phyloP scores from a whole-genome alignment of 2,888 invertebrate species.

The Acronicta alni region DNA sequence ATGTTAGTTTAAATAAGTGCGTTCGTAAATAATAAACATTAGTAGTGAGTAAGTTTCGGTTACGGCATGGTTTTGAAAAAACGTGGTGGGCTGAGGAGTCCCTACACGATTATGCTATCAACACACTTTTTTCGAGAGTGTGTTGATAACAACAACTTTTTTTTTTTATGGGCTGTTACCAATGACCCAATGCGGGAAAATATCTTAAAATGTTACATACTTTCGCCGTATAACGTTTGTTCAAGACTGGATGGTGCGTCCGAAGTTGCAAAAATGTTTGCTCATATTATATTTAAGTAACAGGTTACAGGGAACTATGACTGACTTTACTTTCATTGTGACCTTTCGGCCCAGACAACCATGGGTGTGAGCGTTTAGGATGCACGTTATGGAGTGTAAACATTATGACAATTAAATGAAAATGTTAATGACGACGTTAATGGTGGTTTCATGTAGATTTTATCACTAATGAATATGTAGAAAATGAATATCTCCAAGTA shows the following conservation, averaged over 20 bases:
- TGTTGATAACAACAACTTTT: no score
- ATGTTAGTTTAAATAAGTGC: constrained; percentile 27
- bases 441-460: constrained; percentile 40
- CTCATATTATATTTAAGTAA: no score
- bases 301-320: no score
- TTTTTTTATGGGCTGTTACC: neutral
- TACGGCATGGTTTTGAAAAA: constrained; percentile 33
- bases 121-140: constrained; percentile 3
- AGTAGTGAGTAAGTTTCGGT: constrained; percentile 29
- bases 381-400: constrained; percentile 4
- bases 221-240: neutral
- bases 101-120: constrained; percentile 18
- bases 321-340: no score
- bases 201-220: no score
- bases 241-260: neutral
- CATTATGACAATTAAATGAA: constrained; percentile 23
- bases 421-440: constrained; percentile 25
- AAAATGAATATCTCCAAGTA: neutral
- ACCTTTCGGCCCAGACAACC: no score
- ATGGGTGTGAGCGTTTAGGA: no score
- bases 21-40: constrained; percentile 39
- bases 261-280: no score
- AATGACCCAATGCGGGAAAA: neutral
- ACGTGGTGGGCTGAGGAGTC: constrained; percentile 14
- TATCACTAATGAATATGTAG: constrained; percentile 30